Percentiles rank a stretch among this genome's conserved stretches.
Evolutionary conservation across 2,797 vertebrate species (phyloP).

Genomic region (Helarctos malayanus): DNA sequence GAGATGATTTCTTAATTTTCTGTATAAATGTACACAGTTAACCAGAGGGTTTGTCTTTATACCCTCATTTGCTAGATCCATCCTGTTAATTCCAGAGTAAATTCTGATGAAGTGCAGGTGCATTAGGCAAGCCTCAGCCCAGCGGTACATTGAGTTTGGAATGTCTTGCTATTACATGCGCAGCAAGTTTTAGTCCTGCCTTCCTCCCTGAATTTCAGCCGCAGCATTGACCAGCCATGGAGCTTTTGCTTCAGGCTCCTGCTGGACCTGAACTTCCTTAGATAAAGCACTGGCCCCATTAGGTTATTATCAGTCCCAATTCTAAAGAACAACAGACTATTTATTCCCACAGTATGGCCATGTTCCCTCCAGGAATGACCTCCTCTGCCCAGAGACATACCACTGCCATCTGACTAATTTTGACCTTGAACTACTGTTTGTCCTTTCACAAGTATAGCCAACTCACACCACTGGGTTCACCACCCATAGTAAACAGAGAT

Average conservation of each 20-base stretch:
- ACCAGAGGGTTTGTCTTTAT: not conserved
- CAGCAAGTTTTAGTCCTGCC: not conserved
- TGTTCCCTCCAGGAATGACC: not conserved
- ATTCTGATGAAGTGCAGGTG: not conserved
- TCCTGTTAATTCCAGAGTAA: not conserved
- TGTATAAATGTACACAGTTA: not conserved
- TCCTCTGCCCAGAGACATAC: not conserved
- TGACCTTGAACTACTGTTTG: not conserved
- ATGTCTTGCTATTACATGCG: not conserved
- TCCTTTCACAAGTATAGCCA: not conserved
- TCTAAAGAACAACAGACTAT: not conserved
- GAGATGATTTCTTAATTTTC: not conserved
- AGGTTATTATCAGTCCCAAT: not conserved
- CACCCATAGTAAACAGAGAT: not conserved
- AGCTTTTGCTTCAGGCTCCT: not conserved
- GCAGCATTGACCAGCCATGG: not conserved
- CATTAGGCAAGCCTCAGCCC: not conserved
- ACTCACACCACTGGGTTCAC: not conserved
- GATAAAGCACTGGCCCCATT: not conserved
- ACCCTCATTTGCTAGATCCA: not conserved
- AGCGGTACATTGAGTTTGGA: not conserved
- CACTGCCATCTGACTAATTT: not conserved
- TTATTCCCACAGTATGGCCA: not conserved
- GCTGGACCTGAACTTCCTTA: not conserved
- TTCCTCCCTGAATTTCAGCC: not conserved